A percentile compares a stretch with the other conserved stretches of the same genome.
phyloP scores from a whole-genome alignment of 2,797 vertebrate species.

The Smutsia temminckii region DNA sequence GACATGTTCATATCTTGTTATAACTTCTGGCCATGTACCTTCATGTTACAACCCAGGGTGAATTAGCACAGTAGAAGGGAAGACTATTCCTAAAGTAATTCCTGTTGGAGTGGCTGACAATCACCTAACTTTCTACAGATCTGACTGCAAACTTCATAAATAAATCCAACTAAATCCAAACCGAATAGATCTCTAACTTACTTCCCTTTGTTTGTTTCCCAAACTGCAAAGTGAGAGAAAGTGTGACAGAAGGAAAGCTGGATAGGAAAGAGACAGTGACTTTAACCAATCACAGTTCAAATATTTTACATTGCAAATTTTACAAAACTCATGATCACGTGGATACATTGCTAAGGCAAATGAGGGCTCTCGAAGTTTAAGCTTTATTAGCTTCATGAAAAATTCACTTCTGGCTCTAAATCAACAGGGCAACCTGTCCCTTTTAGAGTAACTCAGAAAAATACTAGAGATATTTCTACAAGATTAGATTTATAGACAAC shows the following conservation, averaged over 20 bases:
- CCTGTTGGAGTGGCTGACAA: neutral
- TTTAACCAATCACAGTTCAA: neutral
- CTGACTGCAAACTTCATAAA: neutral
- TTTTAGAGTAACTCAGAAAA: neutral
- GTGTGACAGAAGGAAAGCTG: neutral
- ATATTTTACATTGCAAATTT: neutral
- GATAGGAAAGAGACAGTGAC: neutral
- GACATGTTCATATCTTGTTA: neutral
- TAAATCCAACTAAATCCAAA: neutral
- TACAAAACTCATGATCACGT: neutral
- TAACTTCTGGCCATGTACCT: neutral
- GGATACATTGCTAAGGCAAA: neutral
- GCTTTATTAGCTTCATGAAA: neutral
- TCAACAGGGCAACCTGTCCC: neutral
- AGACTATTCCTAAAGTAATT: neutral
- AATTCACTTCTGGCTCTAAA: neutral
- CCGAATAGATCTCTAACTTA: neutral
- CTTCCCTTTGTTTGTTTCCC: neutral
- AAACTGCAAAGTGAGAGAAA: neutral
- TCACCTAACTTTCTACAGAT: neutral
- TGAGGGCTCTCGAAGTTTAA: neutral
- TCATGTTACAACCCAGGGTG: neutral
- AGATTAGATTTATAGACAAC: neutral
- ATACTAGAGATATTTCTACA: neutral
- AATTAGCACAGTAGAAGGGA: neutral